Evolutionary conservation across 2,797 vertebrate species (phyloP).

Genomic region (Bradypus variegatus): DNA sequence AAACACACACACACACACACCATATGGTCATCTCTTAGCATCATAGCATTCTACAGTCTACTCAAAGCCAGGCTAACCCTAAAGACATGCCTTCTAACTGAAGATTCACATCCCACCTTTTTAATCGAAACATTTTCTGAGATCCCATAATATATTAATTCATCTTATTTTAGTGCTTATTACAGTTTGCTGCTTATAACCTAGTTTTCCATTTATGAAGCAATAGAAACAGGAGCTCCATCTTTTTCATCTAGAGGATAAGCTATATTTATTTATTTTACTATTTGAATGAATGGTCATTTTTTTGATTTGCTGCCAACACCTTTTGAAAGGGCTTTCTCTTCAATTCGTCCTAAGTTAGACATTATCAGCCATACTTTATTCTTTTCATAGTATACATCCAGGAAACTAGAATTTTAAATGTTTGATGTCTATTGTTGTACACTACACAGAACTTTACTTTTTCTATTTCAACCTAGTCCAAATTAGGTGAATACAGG

Average conservation of each 20-base stretch:
- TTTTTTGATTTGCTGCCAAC: neutral
- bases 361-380: neutral
- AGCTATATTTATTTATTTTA: neutral
- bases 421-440: neutral
- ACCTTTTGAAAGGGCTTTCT: neutral
- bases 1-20: neutral
- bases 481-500: neutral
- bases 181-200: neutral
- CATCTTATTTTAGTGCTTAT: neutral
- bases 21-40: too few species aligned
- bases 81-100: neutral
- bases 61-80: too few species aligned
- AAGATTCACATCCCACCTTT: neutral
- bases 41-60: neutral
- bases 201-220: neutral
- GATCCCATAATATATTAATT: neutral
- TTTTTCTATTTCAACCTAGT: constrained; percentile 21
- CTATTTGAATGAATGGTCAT: neutral
- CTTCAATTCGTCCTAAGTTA: neutral
- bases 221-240: neutral
- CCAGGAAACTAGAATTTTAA: neutral
- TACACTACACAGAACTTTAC: neutral
- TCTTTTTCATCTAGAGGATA: neutral
- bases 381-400: neutral
- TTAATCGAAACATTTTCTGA: neutral